A percentile compares a stretch with the other conserved stretches of the same genome.
phyloP scores from a whole-genome alignment of 2,888 invertebrate species.

The Drosophila pseudotalamancana region DNA sequence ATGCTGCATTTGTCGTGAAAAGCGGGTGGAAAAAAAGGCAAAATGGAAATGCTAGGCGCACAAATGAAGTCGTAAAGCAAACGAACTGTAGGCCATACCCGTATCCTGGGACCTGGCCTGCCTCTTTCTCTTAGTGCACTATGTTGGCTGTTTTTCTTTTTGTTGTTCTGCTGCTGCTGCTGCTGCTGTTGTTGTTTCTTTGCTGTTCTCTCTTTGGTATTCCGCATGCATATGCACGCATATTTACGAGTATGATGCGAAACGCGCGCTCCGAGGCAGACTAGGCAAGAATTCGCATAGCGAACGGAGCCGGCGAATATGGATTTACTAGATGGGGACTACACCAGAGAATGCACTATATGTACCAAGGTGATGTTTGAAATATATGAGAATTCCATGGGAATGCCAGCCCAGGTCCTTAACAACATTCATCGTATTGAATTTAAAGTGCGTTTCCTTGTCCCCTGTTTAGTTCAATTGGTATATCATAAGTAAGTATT shows the following conservation, averaged over 20 bases:
- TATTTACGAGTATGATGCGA: slow-evolving; percentile 57
- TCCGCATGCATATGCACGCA: slow-evolving; percentile 69
- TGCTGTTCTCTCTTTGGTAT: slow-evolving; percentile 24
- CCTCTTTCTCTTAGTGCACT: slow-evolving; percentile 15
- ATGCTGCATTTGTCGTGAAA: slow-evolving; percentile 50
- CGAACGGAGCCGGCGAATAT: slow-evolving; percentile 23
- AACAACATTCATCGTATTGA: neutral
- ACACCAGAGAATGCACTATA: slow-evolving; percentile 2
- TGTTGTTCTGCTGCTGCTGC: neutral
- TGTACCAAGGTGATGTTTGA: slow-evolving; percentile 15
- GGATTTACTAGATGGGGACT: slow-evolving; percentile 18
- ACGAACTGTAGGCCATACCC: slow-evolving; percentile 50
- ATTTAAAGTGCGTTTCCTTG: neutral
- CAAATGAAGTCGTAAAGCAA: slow-evolving; percentile 77
- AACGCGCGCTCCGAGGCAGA: slow-evolving; percentile 28
- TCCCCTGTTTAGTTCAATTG: slow-evolving; percentile 1
- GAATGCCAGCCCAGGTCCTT: neutral
- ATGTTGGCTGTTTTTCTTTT: slow-evolving; percentile 23
- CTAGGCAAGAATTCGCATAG: slow-evolving; percentile 38
- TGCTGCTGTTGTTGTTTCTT: slow-evolving; percentile 10
- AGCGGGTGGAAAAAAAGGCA: slow-evolving; percentile 20
- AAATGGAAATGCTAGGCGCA: slow-evolving; percentile 71
- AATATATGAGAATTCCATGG: slow-evolving; percentile 27
- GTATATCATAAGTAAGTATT: neutral
- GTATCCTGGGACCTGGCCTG: slow-evolving; percentile 2